These are phyloP conservation scores for Junco hyemalis DNA, from an alignment of 2,113 vertebrate species.

Conservation along the genomic window DNA sequence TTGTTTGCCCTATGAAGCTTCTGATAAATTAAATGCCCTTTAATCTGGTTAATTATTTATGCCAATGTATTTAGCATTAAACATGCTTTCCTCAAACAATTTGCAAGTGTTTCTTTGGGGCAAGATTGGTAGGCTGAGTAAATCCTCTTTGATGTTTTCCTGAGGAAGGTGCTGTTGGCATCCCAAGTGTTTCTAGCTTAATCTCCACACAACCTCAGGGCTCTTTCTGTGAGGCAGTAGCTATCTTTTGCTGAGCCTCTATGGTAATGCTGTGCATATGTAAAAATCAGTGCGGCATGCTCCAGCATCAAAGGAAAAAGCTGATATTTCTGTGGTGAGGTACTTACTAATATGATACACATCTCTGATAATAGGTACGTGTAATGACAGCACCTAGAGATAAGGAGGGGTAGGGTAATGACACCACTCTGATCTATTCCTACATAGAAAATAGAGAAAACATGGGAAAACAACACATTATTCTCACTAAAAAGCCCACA, in stretches of 20 bases:
- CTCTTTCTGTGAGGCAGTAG: background rate
- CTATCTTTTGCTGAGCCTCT: background rate
- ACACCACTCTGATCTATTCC: background rate
- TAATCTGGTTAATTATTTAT: conserved; percentile 2
- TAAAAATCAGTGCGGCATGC: background rate
- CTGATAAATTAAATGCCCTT: background rate
- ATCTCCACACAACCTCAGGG: background rate
- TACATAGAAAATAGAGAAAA: background rate
- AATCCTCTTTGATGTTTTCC: conserved; percentile 1
- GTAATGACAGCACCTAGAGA: background rate
- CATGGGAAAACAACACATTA: background rate
- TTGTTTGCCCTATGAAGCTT: background rate
- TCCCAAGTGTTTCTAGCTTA: background rate
- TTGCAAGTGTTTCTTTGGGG: background rate
- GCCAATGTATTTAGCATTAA: background rate
- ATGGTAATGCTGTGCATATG: background rate
- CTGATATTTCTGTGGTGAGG: background rate
- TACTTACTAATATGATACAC: background rate
- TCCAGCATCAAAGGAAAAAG: background rate
- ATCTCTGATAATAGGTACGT: background rate
- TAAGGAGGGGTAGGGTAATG: conserved; percentile 3
- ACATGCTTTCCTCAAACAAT: background rate
- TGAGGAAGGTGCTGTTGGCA: background rate
- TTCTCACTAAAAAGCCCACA: background rate
- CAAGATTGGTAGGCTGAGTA: background rate